A percentile compares a stretch with the other conserved stretches of the same genome.
Conservation (phyloP, 2,888 invertebrate genomes). For the Xylophagus ater region DNA sequence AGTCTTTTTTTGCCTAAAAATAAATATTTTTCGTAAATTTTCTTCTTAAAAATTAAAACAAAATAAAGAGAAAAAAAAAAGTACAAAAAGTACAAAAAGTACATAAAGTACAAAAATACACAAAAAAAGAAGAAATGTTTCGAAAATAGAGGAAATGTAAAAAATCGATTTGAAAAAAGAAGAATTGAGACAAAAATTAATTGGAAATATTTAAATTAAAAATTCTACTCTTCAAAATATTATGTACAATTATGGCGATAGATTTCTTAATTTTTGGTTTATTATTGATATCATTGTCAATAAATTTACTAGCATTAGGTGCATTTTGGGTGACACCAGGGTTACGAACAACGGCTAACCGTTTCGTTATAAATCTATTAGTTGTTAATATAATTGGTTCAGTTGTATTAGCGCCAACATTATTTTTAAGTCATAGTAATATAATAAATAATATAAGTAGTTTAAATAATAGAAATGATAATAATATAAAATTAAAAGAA, state of each 20-base stretch:
- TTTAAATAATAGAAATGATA: too few species aligned
- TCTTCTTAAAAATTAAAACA: slow-evolving; percentile 1
- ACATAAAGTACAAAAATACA: too few species aligned
- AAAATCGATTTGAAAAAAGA: not conserved
- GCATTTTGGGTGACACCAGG: slow-evolving; percentile 41
- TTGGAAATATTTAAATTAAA: too few species aligned
- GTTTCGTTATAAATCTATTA: slow-evolving; percentile 38
- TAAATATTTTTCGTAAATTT: too few species aligned
- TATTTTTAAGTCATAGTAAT: slow-evolving; percentile 24
- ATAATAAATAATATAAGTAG: slow-evolving; percentile 17
- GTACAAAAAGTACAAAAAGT: too few species aligned
- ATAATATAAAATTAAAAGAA: not conserved
- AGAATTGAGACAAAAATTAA: slow-evolving; percentile 2
- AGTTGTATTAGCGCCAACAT: slow-evolving; percentile 34
- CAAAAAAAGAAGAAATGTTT: not conserved
- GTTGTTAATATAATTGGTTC: slow-evolving; percentile 38
- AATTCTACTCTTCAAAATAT: slow-evolving; percentile 20
- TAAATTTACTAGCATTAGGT: slow-evolving; percentile 38
- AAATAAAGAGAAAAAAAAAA: not conserved
- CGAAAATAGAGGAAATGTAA: not conserved
- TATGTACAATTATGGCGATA: slow-evolving; percentile 34
- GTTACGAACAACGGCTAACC: slow-evolving; percentile 39
- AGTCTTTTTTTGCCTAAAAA: too few species aligned
- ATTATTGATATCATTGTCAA: slow-evolving; percentile 37
- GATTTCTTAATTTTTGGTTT: slow-evolving; percentile 39